Evolutionary conservation across 1,140 invertebrate genomes (phyloP), one percentile per base, ranked within the genome.

Genomic region (Odontomachus brunneus): DNA sequence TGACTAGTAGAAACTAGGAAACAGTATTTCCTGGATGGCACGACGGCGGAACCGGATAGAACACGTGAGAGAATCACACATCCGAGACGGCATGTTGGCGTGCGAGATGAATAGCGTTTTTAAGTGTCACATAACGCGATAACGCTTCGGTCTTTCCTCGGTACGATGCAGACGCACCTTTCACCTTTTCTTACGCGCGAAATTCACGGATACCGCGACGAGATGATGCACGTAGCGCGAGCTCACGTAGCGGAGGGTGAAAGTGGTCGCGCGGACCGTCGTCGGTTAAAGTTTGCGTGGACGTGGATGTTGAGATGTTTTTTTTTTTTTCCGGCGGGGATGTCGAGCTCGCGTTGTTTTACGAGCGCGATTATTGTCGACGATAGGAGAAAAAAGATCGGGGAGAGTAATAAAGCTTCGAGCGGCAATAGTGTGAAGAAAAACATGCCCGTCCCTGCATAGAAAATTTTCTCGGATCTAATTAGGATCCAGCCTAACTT

Each of bases 141-240:
- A 63, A 60, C 12, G 69, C 59, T 48, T 55, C 24, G 26, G 60
- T 62, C 12, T 65, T 53, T 57, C 22, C 48, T 44, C 12, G 5
- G 53, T 24, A 49, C 38, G 9, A 4, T 14, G 4, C 9, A 4
- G 9, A 4, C 0, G 19, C 19, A 82, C 66, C 65, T 87, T 82
- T 87, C 85, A 87, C 85, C 86, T 88, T 84, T 84, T 44, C 38
- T 60, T 22, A 55, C 5, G 22, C 62, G 53, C 24, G 38, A 84
- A 81, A 75, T 85, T 66, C 14, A 3, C 65, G 29, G 84, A 66
- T 63, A 55, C 76, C 49, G 17, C 19, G 17, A 84, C 33, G 75
- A n/a, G n/a, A 71, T 72, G 86, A 66, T 73, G 44, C 75, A 51
- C 12, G 26, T 63, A n/a, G 48, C 26, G 5, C 29, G n/a, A 11